Percentiles rank a stretch among this genome's conserved stretches.
phyloP scores from a whole-genome alignment of 2,888 invertebrate genomes.

The Aphidoletes aphidimyza region DNA sequence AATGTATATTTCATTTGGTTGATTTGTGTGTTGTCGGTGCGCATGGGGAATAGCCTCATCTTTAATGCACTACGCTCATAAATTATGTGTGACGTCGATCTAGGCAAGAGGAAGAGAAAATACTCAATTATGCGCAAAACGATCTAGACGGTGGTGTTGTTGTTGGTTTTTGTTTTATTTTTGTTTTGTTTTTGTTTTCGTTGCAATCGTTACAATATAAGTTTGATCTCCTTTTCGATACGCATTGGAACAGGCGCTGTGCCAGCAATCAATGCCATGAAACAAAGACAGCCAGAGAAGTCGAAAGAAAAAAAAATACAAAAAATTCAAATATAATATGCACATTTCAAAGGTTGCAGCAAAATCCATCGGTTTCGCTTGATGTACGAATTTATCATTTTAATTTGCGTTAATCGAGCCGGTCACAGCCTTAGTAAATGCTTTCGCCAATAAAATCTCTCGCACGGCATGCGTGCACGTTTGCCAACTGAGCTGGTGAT shows the following conservation, averaged over 20 bases:
- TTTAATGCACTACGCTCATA: slow-evolving; percentile 8
- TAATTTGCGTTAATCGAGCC: slow-evolving; percentile 34
- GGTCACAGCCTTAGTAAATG: neutral
- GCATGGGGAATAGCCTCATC: neutral
- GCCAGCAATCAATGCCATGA: neutral
- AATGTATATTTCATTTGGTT: neutral
- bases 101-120: slow-evolving; percentile 4
- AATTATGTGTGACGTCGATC: slow-evolving; percentile 24
- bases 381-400: slow-evolving; percentile 35
- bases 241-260: neutral
- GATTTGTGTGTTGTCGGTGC: neutral
- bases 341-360: neutral
- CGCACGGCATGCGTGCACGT: neutral
- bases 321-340: neutral
- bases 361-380: slow-evolving; percentile 28
- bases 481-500: no score
- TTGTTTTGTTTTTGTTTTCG: neutral
- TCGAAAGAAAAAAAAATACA: neutral
- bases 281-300: neutral
- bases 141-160: no score
- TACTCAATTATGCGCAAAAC: slow-evolving; percentile 8
- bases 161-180: neutral
- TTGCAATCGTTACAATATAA: neutral
- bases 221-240: slow-evolving; percentile 31
- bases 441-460: slow-evolving; percentile 10